Percentiles rank a stretch among this genome's conserved stretches.
phyloP scores from a whole-genome alignment of 1,140 invertebrate species.

The Lucilia cuprina region DNA sequence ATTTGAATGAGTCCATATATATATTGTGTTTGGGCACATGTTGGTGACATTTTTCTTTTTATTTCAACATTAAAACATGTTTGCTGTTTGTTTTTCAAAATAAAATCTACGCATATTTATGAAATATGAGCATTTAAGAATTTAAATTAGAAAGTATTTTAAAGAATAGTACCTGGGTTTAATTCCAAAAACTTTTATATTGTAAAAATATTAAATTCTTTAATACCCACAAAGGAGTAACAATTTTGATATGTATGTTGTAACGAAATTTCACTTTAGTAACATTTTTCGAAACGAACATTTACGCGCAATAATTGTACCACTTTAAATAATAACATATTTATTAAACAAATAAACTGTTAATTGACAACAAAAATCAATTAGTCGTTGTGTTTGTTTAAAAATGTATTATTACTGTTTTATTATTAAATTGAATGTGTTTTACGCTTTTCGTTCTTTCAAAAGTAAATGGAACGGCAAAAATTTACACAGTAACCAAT shows the following conservation, averaged over 20 bases:
- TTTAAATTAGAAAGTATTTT: too few relatives aligned
- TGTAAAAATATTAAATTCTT: too few relatives aligned
- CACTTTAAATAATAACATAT: too few relatives aligned
- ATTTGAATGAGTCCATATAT: neutral
- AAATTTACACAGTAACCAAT: neutral
- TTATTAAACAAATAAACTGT: neutral
- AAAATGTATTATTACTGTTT: neutral
- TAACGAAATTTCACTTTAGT: too few relatives aligned
- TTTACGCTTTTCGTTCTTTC: neutral
- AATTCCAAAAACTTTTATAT: too few relatives aligned
- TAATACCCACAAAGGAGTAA: too few relatives aligned
- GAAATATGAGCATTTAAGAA: neutral
- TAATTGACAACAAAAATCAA: neutral
- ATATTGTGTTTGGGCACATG: neutral
- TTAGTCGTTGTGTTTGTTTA: neutral
- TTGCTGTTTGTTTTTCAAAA: too few relatives aligned
- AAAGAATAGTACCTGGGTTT: too few relatives aligned
- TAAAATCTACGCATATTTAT: neutral
- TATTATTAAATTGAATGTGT: neutral
- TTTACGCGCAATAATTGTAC: too few relatives aligned
- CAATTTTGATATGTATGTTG: too few relatives aligned
- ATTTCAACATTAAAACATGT: too few relatives aligned
- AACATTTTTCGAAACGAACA: too few relatives aligned
- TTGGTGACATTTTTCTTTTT: constrained; percentile 10
- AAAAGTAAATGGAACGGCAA: neutral